Conservation (phyloP, 2,797 vertebrate genomes). For the Rhinella marina region DNA sequence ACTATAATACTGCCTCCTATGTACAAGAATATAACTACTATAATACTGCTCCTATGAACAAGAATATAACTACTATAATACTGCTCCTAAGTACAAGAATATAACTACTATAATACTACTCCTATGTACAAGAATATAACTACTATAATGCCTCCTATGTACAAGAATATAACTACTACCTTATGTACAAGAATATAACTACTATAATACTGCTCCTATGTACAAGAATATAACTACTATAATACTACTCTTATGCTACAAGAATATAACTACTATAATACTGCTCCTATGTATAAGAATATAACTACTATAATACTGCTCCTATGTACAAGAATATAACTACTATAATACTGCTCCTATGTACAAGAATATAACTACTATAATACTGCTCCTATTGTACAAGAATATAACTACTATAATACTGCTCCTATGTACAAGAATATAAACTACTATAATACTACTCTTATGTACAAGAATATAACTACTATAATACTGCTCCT, state of each 20-base stretch:
- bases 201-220: background rate
- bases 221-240: constrained; percentile 18
- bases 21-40: constrained; percentile 5
- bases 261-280: constrained; percentile 12
- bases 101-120: background rate
- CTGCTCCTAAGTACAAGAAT: background rate
- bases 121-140: constrained; percentile 1
- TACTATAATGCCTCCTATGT: background rate
- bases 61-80: no score
- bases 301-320: constrained; percentile 18
- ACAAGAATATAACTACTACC: no score
- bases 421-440: background rate
- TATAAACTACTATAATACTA: background rate
- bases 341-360: background rate
- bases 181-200: background rate
- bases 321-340: constrained; percentile 12
- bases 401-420: background rate
- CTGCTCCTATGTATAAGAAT: constrained; percentile 11
- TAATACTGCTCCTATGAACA: background rate
- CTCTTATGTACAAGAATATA: no score
- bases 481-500: background rate
- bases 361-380: no score
- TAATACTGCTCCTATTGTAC: no score
- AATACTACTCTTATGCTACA: constrained; percentile 16
- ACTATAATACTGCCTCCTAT: background rate